Base-by-base conservation (phyloP, 2,888 invertebrate genomes). In the Stenoptilia bipunctidactyla region DNA sequence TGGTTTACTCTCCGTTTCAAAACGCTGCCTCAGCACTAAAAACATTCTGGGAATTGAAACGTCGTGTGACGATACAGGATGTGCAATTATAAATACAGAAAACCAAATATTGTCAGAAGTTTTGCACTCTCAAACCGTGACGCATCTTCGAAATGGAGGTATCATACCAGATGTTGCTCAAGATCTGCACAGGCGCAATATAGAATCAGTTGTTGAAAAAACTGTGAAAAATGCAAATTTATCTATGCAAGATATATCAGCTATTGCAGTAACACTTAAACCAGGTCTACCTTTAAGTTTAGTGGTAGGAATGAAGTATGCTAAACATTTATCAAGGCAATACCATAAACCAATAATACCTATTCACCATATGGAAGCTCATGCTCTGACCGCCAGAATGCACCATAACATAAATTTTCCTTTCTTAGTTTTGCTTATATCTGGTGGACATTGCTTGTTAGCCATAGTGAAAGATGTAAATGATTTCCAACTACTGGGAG, bases 301-400 rank as follows among this genome's bases (percentile, higher is more conserved):
- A 35, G 52, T 72, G 40, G 89, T 97, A 37, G 98, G 97, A 2
- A 77, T 91, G 61, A 89, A 90, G 48, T 94, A 94, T 86, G 95
- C 93, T 1, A 93, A 94, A 63, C 84, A 92, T 61, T 72, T 97
- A 40, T 90, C 92, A 2, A 77, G 85, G 39, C 68, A 80, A 37
- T 83, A 87, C 48, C 82, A 86, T 0, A 94, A 92, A 67, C 97
- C 97, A 0, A 86, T 98, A 40, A 94, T 99, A 63, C 97, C 98
- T 0, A 93, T 99, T 48, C 98, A 99, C 77, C 99, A 99, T 56
- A 99, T 99, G 99, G 92, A 98, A 83, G 99, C 99, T 1, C 99
- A 99, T 85, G 97, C 98, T 9, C 79, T 99, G 40, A 94, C 93
- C 25, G 91, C 89, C 5, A 88, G 97, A 66, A 91, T 97, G 90